A percentile compares a stretch with the other conserved stretches of the same genome.
phyloP scores from a whole-genome alignment of 1,140 invertebrate species.

The Ceratina calcarata region DNA sequence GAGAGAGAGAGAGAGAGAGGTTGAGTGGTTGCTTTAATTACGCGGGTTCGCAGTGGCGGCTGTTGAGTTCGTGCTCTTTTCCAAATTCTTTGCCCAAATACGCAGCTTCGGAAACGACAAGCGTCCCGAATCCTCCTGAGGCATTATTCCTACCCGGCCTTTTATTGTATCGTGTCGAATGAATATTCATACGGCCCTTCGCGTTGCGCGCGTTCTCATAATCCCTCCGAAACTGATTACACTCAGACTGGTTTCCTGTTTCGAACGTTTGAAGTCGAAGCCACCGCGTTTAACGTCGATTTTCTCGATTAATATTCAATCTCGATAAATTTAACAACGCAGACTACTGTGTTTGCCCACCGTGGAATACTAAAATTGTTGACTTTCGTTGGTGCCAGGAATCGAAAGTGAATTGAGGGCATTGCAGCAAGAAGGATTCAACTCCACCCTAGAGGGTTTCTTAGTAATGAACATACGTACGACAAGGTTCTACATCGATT shows the following conservation, averaged over 20 bases:
- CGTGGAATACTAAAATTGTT: not conserved
- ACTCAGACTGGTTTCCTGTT: not conserved
- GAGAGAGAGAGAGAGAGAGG: conserved; percentile 5
- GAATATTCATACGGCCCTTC: conserved; percentile 24
- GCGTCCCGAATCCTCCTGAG: not conserved
- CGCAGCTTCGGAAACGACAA: not conserved
- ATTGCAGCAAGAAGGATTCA: not conserved
- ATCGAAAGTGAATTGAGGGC: no score
- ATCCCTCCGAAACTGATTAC: not conserved
- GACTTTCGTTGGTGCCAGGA: not conserved
- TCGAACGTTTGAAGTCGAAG: not conserved
- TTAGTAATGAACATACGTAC: no score
- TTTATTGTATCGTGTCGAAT: conserved; percentile 35
- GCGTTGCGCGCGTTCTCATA: not conserved
- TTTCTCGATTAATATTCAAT: not conserved
- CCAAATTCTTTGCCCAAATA: conserved; percentile 34
- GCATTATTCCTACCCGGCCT: conserved; percentile 4
- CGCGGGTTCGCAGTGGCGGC: conserved; percentile 19
- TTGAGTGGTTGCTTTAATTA: conserved; percentile 61
- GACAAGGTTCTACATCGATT: no score
- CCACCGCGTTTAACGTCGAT: not conserved
- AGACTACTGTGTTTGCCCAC: not conserved
- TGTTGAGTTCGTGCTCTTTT: conserved; percentile 1
- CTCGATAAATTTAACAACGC: not conserved
- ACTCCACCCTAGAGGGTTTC: no score